Conservation (phyloP, 2,113 vertebrate genomes). For the Theristicus caerulescens region DNA sequence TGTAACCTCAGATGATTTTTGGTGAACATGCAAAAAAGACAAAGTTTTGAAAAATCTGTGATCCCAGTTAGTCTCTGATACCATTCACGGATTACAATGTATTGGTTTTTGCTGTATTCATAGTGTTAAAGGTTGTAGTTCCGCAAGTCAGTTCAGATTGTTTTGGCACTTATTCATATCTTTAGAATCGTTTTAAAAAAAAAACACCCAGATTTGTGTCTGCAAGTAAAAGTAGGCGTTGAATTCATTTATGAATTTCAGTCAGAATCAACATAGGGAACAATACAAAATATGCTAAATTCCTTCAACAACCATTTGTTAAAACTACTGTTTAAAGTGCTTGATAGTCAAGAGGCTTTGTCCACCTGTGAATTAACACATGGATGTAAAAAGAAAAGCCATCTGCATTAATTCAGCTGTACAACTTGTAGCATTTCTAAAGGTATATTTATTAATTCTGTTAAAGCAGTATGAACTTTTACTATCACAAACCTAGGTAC, state of each 20-base stretch:
- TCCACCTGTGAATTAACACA: background rate
- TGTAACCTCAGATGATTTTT: background rate
- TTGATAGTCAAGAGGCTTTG: background rate
- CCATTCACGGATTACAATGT: background rate
- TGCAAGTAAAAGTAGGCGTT: background rate
- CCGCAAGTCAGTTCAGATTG: background rate
- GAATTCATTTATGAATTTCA: background rate
- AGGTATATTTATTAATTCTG: background rate
- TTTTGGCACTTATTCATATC: background rate
- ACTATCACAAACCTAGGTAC: background rate
- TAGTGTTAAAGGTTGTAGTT: background rate
- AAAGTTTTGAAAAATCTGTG: background rate
- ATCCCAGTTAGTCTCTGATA: background rate
- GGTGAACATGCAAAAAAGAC: background rate
- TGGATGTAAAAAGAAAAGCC: background rate
- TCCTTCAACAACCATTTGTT: background rate
- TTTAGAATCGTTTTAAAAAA: accelerated
- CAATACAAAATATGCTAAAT: background rate
- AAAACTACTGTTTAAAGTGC: background rate
- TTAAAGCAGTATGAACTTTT: background rate
- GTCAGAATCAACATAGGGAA: background rate
- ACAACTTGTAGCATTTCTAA: background rate
- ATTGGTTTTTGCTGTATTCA: background rate
- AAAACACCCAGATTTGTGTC: background rate
- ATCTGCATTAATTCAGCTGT: background rate